Evolutionary conservation across 2,797 vertebrate genomes (phyloP).

Genomic region (Phoebastria nigripes): DNA sequence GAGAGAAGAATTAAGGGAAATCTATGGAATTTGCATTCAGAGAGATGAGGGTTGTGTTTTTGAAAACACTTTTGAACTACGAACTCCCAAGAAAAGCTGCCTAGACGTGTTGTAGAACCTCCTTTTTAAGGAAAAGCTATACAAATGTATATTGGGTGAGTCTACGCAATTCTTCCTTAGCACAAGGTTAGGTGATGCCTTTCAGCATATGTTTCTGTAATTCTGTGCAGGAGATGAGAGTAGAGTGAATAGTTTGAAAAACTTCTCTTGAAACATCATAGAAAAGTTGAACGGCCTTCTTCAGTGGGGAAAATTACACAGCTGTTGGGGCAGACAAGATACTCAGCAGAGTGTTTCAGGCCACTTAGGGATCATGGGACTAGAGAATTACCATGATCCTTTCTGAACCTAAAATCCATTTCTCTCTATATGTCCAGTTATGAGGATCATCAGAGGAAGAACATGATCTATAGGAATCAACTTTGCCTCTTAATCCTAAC

Average conservation of each 20-base stretch:
- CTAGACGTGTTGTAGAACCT: neutral
- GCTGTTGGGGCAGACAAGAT: fast-evolving
- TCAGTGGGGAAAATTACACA: neutral
- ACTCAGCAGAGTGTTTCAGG: neutral
- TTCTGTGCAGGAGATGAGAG: neutral
- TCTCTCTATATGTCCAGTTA: neutral
- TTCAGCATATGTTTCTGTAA: neutral
- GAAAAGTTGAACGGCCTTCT: neutral
- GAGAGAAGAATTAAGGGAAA: neutral
- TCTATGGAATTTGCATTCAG: neutral
- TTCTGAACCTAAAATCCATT: neutral
- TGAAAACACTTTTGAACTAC: neutral
- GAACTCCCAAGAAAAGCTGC: neutral
- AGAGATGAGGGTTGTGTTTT: neutral
- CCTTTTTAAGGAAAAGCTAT: neutral
- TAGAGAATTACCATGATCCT: neutral
- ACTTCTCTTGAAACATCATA: neutral
- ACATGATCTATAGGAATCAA: neutral
- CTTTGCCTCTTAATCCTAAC: neutral
- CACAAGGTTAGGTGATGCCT: neutral
- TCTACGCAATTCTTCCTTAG: neutral
- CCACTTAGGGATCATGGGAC: neutral
- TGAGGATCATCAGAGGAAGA: neutral
- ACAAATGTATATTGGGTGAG: neutral
- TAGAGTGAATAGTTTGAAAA: neutral